These are phyloP conservation scores for Mesorhabditis sp. DNA, from an alignment of 2,888 invertebrate genomes.

Conservation along the genomic window DNA sequence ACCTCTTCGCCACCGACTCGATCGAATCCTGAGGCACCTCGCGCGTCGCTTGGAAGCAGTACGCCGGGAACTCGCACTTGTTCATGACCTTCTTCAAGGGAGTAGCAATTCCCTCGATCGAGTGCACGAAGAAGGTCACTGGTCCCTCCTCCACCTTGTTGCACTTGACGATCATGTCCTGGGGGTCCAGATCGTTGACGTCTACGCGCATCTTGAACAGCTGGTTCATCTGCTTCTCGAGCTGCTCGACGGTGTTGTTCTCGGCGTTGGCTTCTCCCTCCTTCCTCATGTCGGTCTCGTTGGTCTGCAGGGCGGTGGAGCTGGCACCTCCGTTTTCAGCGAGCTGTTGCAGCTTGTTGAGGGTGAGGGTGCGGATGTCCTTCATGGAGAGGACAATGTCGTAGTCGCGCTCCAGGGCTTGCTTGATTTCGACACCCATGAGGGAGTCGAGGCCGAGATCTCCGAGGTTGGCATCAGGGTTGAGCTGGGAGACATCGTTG, in stretches of 20 bases:
- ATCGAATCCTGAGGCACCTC: conserved; percentile 55
- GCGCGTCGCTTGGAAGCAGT: conserved; percentile 57
- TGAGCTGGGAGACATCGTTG: conserved; percentile 78
- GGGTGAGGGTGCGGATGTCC: conserved; percentile 67
- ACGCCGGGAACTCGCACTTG: conserved; percentile 64
- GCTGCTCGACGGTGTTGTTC: conserved; percentile 48
- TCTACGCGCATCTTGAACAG: conserved; percentile 58
- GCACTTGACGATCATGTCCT: conserved; percentile 55
- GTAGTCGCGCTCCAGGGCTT: conserved; percentile 67
- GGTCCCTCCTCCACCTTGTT: conserved; percentile 54
- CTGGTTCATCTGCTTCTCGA: conserved; percentile 58
- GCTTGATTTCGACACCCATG: conserved; percentile 96
- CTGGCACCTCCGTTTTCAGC: conserved; percentile 52
- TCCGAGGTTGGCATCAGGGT: conserved; percentile 75
- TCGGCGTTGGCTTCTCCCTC: conserved; percentile 53
- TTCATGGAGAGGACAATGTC: conserved; percentile 84
- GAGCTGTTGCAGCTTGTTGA: conserved; percentile 70
- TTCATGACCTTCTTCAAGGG: conserved; percentile 66
- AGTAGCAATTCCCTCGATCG: conserved; percentile 76
- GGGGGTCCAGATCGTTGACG: conserved; percentile 63
- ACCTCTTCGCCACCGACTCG: conserved; percentile 52
- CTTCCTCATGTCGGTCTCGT: conserved; percentile 51
- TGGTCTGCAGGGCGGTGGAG: conserved; percentile 44
- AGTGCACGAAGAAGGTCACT: conserved; percentile 69
- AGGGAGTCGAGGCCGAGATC: conserved; percentile 96